These are phyloP conservation scores for Mercenaria mercenaria DNA, from an alignment of 1,140 invertebrate genomes.

Conservation along the genomic window DNA sequence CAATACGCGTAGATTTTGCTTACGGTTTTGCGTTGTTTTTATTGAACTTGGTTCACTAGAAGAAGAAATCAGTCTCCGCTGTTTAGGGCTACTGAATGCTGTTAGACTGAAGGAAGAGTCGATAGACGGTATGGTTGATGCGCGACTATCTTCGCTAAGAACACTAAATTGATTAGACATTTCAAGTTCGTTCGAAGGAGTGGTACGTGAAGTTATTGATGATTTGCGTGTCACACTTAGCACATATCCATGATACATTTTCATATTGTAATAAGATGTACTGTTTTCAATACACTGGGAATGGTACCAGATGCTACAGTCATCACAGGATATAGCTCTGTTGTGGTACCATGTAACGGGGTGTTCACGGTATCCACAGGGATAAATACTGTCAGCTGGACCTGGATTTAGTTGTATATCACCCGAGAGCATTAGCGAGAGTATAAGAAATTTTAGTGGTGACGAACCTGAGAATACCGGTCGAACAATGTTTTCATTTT, in stretches of 20 bases:
- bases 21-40: no score
- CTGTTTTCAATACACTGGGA: constrained; percentile 39
- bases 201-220: not conserved
- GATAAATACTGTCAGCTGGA: not conserved
- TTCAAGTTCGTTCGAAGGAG: constrained; percentile 3
- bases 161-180: not conserved
- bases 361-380: not conserved
- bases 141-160: no score
- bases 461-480: no score
- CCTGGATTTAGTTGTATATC: constrained; percentile 24
- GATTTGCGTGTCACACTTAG: constrained; percentile 20
- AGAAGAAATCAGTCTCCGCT: no score
- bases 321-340: constrained; percentile 3
- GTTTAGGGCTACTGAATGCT: no score
- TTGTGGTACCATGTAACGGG: not conserved
- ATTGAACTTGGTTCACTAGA: no score
- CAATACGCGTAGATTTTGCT: no score
- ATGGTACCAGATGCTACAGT: constrained; percentile 53
- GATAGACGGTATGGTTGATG: no score
- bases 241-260: constrained; percentile 47
- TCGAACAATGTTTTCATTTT: no score
- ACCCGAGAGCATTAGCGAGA: not conserved
- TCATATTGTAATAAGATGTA: constrained; percentile 23
- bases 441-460: not conserved
- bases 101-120: no score